Base-by-base conservation (phyloP, 2,113 vertebrate species). In the Engystomops pustulosus region DNA sequence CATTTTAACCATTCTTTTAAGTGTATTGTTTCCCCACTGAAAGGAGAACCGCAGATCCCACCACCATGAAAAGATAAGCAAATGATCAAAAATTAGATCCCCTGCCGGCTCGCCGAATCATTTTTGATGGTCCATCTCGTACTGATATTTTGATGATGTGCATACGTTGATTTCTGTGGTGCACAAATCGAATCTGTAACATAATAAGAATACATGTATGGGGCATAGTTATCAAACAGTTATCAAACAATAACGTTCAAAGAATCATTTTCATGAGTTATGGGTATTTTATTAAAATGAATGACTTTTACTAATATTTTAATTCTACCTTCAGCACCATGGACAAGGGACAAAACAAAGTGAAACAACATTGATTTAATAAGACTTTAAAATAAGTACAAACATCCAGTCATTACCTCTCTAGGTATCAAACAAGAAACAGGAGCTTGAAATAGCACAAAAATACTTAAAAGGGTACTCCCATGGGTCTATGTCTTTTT, bases 251-350 rank as follows among this genome's bases (percentile, higher is more conserved):
- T n/a, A n/a, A n/a, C n/a, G n/a, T n/a, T n/a, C n/a, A n/a, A n/a
- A n/a, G n/a, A n/a, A n/a, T n/a, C n/a, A n/a, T n/a, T n/a, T n/a
- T n/a, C n/a, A n/a, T n/a, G n/a, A n/a, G n/a, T n/a, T n/a, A n/a
- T n/a, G n/a, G 8, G 30, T 10, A 18, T 30, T 53, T 36, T 12
- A 47, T 55, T 53, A 45, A 30, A 9, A 34, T 53, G 47, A 36
- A 27, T 32, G 17, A 10, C 49, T 6, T 34, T 76, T 3, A n/a
- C n/a, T n/a, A 34, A 36, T 76, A 32, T 51, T 53, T n/a, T 20
- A 30, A 36, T 18, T n/a, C 12, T 11, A 4, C 47, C 7, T 76
- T 76, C 72, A 76, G 72, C 27, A 76, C 72, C 72, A 76, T 36
- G 72, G 72, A 76, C 47, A 76, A 30, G 27, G 47, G 11, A 14